phyloP scores from a whole-genome alignment of 30 jellyfish, hydroid and myxozoan genomes.

The Cassiopea andromeda region DNA sequence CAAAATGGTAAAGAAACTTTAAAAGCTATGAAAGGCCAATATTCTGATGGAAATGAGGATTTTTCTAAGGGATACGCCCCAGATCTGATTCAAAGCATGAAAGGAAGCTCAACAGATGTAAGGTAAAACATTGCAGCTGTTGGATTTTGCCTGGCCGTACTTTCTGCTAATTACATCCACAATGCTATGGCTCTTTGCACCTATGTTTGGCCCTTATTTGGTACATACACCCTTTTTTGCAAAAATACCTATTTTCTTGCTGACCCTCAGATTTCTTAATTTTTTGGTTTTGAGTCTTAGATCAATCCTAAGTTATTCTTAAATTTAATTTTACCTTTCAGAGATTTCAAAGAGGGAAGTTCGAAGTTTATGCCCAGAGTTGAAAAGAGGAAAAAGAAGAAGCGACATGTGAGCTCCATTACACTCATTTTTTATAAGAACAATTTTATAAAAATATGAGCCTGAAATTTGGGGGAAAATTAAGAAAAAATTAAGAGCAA shows the following conservation, averaged over 20 bases:
- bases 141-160: too few relatives aligned
- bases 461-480: too few relatives aligned
- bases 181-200: too few relatives aligned
- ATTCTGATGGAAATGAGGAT: conserved; percentile 32
- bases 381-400: conserved; percentile 57
- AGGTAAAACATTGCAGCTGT: neutral
- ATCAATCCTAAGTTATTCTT: neutral
- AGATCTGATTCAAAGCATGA: conserved; percentile 2
- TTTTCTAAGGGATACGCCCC: conserved; percentile 1
- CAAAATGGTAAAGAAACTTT: conserved; percentile 19
- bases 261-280: too few relatives aligned
- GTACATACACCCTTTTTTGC: too few relatives aligned
- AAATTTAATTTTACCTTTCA: neutral
- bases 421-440: too few relatives aligned
- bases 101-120: neutral
- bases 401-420: conserved; percentile 39
- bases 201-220: too few relatives aligned
- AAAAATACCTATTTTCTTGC: too few relatives aligned
- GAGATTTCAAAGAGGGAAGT: conserved; percentile 43
- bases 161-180: too few relatives aligned
- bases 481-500: too few relatives aligned
- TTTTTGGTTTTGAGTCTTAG: too few relatives aligned
- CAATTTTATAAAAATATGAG: too few relatives aligned
- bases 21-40: conserved; percentile 5
- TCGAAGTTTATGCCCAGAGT: conserved; percentile 17